Percentiles rank a stretch among this genome's conserved stretches.
phyloP scores from a whole-genome alignment of 2,888 invertebrate species.

The Eupelmus urozonus region DNA sequence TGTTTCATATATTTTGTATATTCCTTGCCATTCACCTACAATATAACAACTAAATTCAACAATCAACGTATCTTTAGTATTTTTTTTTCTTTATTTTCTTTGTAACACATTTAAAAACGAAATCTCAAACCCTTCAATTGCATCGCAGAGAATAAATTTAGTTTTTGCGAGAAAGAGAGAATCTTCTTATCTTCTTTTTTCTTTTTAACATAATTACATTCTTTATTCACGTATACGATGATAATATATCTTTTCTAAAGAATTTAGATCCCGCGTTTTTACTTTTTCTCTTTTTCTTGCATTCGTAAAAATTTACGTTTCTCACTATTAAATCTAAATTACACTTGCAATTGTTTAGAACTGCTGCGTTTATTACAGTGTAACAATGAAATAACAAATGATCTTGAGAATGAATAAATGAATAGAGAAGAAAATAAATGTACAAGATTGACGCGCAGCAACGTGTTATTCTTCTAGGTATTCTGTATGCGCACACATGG shows the following conservation, averaged over 20 bases:
- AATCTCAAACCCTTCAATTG: slow-evolving; percentile 17
- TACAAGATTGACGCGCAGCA: slow-evolving; percentile 3
- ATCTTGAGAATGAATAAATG: neutral
- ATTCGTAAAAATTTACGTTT: too few species aligned
- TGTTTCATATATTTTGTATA: too few species aligned
- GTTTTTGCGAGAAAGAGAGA: slow-evolving; percentile 18
- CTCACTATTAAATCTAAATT: slow-evolving; percentile 31
- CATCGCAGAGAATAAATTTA: slow-evolving; percentile 1
- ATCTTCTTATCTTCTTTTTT: neutral
- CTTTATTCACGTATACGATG: neutral
- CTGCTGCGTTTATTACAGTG: slow-evolving; percentile 9
- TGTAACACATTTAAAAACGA: slow-evolving; percentile 56
- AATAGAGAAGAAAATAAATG: slow-evolving; percentile 1
- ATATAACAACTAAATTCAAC: slow-evolving; percentile 57
- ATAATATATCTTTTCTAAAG: neutral
- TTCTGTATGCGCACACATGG: too few species aligned
- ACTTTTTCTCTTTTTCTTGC: neutral
- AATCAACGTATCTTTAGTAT: slow-evolving; percentile 49
- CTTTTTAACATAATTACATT: neutral
- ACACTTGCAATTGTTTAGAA: slow-evolving; percentile 44
- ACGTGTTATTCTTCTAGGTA: neutral
- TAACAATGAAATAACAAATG: slow-evolving; percentile 21
- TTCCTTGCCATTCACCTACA: slow-evolving; percentile 44
- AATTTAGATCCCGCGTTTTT: neutral
- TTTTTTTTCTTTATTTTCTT: slow-evolving; percentile 34